Percentiles rank a stretch among this genome's conserved stretches.
Evolutionary conservation across 2,113 vertebrate genomes (phyloP).

Genomic region (Zosterops hypoxanthus): DNA sequence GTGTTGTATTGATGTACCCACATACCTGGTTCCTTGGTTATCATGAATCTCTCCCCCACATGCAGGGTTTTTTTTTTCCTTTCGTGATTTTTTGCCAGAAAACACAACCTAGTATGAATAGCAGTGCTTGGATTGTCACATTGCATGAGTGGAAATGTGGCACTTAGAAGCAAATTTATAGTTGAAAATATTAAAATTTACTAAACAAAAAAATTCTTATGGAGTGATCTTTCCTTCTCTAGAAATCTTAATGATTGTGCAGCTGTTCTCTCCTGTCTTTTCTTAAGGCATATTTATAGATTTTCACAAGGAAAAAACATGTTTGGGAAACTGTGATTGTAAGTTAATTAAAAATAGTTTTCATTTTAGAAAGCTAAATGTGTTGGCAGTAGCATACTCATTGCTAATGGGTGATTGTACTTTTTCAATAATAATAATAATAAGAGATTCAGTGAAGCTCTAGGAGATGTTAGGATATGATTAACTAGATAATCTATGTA

Average conservation of each 20-base stretch:
- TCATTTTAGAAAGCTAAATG: slow-evolving; percentile 26
- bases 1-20: neutral
- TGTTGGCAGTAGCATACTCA: neutral
- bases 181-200: neutral
- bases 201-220: neutral
- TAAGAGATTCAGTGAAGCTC: neutral
- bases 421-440: slow-evolving; percentile 44
- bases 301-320: neutral
- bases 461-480: slow-evolving; percentile 5
- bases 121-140: neutral
- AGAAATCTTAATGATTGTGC: neutral
- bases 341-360: slow-evolving; percentile 48
- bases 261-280: slow-evolving; percentile 20
- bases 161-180: neutral
- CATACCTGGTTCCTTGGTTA: neutral
- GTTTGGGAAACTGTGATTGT: slow-evolving; percentile 11
- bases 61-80: fast-evolving
- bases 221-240: slow-evolving; percentile 1
- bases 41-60: fast-evolving
- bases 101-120: neutral
- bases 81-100: neutral
- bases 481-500: slow-evolving; percentile 47
- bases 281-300: slow-evolving; percentile 3
- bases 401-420: slow-evolving; percentile 22
- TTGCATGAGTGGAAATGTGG: neutral